These are phyloP conservation scores for Spinus pinus DNA, from an alignment of 2,797 vertebrate genomes.

Conservation along the genomic window DNA sequence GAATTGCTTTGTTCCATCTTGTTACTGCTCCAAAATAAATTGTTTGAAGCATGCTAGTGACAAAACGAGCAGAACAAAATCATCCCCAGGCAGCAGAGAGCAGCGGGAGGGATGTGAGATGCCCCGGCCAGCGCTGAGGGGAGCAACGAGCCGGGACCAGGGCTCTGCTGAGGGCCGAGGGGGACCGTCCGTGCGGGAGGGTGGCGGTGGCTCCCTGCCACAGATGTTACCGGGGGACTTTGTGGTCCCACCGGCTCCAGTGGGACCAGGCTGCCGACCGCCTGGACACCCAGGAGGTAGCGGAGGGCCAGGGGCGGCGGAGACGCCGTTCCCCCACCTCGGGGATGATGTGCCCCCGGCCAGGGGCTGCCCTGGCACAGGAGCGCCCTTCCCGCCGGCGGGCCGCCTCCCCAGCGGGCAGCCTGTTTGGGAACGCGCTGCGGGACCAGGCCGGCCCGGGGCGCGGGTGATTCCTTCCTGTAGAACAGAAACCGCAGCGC, in stretches of 20 bases:
- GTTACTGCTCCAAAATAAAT: background rate
- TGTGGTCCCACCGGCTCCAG: background rate
- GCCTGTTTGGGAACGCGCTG: rapidly evolving
- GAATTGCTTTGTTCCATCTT: background rate
- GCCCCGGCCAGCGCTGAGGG: background rate
- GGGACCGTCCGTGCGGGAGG: rapidly evolving
- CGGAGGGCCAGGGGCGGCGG: rapidly evolving
- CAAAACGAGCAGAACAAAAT: background rate
- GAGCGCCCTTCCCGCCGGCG: background rate
- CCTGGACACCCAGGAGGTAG: rapidly evolving
- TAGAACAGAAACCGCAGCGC: too few species aligned
- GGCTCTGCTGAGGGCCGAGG: background rate
- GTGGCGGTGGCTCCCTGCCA: rapidly evolving
- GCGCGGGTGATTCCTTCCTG: too few species aligned
- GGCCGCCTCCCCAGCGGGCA: background rate
- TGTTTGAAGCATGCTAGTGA: background rate
- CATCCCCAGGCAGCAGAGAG: rapidly evolving
- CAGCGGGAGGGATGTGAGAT: rapidly evolving
- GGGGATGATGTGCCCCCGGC: too few species aligned
- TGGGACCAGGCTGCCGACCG: background rate
- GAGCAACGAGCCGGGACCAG: rapidly evolving
- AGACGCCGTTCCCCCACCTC: rapidly evolving
- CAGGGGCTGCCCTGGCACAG: background rate
- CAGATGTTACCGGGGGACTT: rapidly evolving
- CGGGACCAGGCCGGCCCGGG: background rate